Conservation (phyloP, 2,797 vertebrate genomes). For the Clarias fuscus region DNA sequence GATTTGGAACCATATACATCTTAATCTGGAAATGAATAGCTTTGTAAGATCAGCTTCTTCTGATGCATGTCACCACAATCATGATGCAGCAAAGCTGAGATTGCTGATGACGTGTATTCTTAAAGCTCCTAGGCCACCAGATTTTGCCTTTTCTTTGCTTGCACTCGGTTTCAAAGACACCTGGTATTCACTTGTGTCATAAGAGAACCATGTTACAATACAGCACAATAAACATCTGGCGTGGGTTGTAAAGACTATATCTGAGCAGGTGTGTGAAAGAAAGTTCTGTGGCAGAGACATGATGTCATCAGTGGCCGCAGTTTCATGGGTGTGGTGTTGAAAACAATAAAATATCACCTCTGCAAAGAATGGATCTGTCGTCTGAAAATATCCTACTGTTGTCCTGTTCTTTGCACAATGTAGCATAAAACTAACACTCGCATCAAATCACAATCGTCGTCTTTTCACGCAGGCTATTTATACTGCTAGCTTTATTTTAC, state of each 20-base stretch:
- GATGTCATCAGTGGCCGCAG: conserved; percentile 8
- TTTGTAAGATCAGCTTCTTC: background rate
- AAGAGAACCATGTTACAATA: background rate
- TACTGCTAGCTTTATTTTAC: background rate
- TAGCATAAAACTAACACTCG: background rate
- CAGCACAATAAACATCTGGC: background rate
- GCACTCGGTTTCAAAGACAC: background rate
- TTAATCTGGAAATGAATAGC: background rate
- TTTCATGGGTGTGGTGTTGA: conserved; percentile 31
- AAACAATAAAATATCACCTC: conserved; percentile 12
- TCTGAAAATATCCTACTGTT: background rate
- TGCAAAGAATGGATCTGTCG: background rate
- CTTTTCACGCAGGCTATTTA: background rate
- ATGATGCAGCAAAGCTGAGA: background rate
- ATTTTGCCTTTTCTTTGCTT: background rate
- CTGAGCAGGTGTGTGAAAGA: conserved; percentile 16
- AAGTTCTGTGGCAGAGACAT: background rate
- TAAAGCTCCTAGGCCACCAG: background rate
- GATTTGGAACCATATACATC: background rate
- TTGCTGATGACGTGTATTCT: background rate
- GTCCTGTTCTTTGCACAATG: background rate
- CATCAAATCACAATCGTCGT: background rate
- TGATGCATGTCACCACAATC: background rate
- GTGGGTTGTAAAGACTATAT: conserved; percentile 6
- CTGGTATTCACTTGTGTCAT: background rate